These are phyloP conservation scores for Matsumyia berberina DNA, from an alignment of 2,888 invertebrate genomes.

Conservation along the genomic window DNA sequence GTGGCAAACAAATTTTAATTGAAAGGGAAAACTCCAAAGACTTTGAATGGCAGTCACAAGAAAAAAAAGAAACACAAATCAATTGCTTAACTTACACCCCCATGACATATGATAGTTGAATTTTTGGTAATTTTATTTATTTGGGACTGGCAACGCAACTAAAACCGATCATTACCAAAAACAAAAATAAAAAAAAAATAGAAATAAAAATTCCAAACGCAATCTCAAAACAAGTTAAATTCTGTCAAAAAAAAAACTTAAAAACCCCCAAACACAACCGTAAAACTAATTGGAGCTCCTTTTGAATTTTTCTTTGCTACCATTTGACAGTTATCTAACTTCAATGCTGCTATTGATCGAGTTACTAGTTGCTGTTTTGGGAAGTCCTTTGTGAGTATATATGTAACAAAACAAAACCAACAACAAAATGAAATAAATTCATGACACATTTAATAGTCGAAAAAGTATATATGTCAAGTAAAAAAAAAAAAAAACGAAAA, in stretches of 20 bases:
- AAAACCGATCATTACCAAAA: constrained; percentile 75
- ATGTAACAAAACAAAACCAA: constrained; percentile 55
- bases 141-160: constrained; percentile 76
- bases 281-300: constrained; percentile 75
- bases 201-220: background rate
- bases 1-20: background rate
- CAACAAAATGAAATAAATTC: constrained; percentile 52
- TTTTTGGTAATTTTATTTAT: constrained; percentile 60
- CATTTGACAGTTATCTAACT: constrained; percentile 76
- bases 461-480: constrained; percentile 63
- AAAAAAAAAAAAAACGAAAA: constrained; percentile 57
- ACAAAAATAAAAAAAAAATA: constrained; percentile 22
- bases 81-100: constrained; percentile 58
- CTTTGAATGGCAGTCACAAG: constrained; percentile 64
- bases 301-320: constrained; percentile 77
- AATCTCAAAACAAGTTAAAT: constrained; percentile 54
- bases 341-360: constrained; percentile 76
- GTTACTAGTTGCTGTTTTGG: constrained; percentile 82
- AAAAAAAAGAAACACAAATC: constrained; percentile 21
- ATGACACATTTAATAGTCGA: constrained; percentile 56
- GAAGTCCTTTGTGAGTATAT: constrained; percentile 83
- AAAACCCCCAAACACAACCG: constrained; percentile 51
- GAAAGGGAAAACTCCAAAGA: constrained; percentile 12
- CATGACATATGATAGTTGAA: constrained; percentile 59
- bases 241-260: constrained; percentile 58